Percentiles rank a stretch among this genome's conserved stretches.
phyloP scores from a whole-genome alignment of 2,888 invertebrate genomes.

The Parnassius apollo region DNA sequence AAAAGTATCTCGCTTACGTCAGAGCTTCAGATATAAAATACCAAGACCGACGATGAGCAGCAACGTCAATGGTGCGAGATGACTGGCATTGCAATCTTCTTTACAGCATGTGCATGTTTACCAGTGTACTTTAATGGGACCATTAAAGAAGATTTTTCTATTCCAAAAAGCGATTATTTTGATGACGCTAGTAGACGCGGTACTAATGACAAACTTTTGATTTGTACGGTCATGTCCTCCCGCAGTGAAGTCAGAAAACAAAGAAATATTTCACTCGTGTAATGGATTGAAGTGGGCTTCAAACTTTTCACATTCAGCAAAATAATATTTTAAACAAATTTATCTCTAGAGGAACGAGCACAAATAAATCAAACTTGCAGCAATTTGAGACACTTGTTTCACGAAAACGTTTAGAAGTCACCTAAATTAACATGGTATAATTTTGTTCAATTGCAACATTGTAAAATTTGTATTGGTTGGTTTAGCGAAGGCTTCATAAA shows the following conservation, averaged over 20 bases:
- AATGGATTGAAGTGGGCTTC: constrained; percentile 80
- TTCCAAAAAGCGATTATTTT: constrained; percentile 14
- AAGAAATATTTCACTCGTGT: constrained; percentile 80
- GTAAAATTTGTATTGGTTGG: neutral
- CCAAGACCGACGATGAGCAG: too few species aligned
- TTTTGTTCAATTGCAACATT: constrained; percentile 16
- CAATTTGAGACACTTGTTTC: constrained; percentile 77
- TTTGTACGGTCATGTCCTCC: constrained; percentile 63
- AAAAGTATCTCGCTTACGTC: too few species aligned
- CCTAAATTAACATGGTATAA: constrained; percentile 48
- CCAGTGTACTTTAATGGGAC: too few species aligned
- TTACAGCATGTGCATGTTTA: too few species aligned
- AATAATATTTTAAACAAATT: constrained; percentile 79
- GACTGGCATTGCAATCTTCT: too few species aligned
- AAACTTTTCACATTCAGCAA: constrained; percentile 80
- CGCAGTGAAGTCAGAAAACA: constrained; percentile 71
- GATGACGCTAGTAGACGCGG: constrained; percentile 34
- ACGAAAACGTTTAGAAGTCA: constrained; percentile 62
- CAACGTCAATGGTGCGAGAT: too few species aligned
- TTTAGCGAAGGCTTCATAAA: neutral
- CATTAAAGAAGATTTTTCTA: neutral
- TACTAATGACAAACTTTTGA: constrained; percentile 64
- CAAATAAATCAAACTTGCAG: constrained; percentile 78
- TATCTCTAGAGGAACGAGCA: constrained; percentile 73
- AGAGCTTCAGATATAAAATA: too few species aligned